Evolutionary conservation across 2,113 vertebrate genomes (phyloP).

Genomic region (rat (Rattus norvegicus)): DNA sequence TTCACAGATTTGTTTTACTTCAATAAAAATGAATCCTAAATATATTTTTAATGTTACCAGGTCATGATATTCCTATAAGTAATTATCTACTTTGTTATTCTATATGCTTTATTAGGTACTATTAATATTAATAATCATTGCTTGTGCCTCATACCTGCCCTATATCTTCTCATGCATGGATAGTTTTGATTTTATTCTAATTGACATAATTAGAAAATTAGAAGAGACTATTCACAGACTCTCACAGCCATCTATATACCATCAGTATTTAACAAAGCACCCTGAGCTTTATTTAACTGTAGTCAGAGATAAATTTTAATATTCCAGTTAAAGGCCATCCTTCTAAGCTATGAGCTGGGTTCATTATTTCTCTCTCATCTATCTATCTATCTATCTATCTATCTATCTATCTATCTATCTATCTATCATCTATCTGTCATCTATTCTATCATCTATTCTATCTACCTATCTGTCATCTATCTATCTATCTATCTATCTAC

Average conservation of each 20-base stretch:
- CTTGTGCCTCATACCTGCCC: background rate
- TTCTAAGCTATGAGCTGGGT: background rate
- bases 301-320: background rate
- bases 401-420: background rate
- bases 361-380: background rate
- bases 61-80: background rate
- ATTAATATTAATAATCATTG: background rate
- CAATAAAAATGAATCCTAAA: background rate
- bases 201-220: conserved; percentile 49
- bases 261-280: background rate
- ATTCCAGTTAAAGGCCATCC: background rate
- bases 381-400: background rate
- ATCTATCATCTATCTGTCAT: no score
- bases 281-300: background rate
- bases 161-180: background rate
- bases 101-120: background rate
- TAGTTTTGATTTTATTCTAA: background rate
- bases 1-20: background rate
- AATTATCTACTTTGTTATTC: background rate
- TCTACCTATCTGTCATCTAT: no score
- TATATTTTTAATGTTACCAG: background rate
- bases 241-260: background rate
- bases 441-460: no score
- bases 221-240: background rate
- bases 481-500: background rate